Conservation (phyloP, 2,113 vertebrate species). For the Anarhynchus alexandrinus region DNA sequence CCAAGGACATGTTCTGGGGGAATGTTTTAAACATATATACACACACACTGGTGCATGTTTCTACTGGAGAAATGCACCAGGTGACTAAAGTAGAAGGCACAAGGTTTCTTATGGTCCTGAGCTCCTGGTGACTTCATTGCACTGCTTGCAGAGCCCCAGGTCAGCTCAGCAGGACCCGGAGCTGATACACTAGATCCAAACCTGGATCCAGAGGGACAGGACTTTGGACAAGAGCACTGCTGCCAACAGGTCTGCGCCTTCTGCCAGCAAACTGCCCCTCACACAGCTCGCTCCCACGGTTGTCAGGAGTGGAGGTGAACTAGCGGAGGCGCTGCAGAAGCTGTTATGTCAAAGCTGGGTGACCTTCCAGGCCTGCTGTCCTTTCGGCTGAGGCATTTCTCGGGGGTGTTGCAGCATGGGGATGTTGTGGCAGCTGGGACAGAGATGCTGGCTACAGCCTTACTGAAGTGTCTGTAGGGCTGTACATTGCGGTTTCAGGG, state of each 20-base stretch:
- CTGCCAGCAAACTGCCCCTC: background rate
- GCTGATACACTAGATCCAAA: background rate
- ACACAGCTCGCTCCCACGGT: rapidly evolving
- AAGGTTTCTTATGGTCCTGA: background rate
- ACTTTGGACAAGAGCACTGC: background rate
- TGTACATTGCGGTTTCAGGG: background rate
- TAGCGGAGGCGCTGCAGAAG: background rate
- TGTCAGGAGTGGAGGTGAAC: background rate
- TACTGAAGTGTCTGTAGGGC: background rate
- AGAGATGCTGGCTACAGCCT: background rate
- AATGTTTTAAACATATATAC: background rate
- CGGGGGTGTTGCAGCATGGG: background rate
- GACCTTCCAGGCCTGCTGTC: background rate
- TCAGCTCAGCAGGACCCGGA: background rate
- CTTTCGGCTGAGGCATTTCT: background rate
- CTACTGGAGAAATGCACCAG: background rate
- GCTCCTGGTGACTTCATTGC: background rate
- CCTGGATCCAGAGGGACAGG: background rate
- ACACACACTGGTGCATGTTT: background rate
- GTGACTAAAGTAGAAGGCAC: background rate
- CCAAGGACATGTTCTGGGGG: background rate
- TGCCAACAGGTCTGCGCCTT: background rate
- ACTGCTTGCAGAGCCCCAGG: background rate
- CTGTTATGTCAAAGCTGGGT: rapidly evolving
- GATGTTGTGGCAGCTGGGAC: background rate